Conservation (phyloP, 2,797 vertebrate species). For the Telmatherina bonti region DNA sequence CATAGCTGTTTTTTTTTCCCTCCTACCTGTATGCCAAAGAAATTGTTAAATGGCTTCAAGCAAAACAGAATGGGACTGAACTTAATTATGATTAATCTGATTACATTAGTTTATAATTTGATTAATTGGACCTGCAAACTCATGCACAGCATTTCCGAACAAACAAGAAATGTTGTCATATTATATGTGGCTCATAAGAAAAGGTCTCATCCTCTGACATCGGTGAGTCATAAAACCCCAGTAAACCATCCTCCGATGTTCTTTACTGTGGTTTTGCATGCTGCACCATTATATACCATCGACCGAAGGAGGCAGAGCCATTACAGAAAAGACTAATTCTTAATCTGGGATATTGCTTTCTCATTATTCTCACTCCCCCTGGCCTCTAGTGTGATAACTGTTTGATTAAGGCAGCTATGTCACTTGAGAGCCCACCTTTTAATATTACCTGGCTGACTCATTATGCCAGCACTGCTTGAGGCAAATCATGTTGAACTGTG, state of each 20-base stretch:
- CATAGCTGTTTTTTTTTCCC: too few species aligned
- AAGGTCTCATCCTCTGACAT: too few species aligned
- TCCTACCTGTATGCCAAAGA: too few species aligned
- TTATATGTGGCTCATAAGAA: too few species aligned
- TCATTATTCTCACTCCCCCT: conserved; percentile 73
- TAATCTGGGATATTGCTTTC: conserved; percentile 81
- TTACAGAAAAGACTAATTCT: conserved; percentile 76
- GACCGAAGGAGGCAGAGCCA: conserved; percentile 65
- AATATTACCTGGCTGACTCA: conserved; percentile 80
- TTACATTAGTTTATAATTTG: too few species aligned
- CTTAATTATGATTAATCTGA: too few species aligned
- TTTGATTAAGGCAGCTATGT: conserved; percentile 83
- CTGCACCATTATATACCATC: conserved; percentile 44
- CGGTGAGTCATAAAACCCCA: neutral
- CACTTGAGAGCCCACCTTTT: conserved; percentile 77
- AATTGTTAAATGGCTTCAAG: too few species aligned
- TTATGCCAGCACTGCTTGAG: conserved; percentile 64
- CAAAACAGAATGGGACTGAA: too few species aligned
- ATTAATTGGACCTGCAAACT: too few species aligned
- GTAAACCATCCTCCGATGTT: conserved; percentile 10
- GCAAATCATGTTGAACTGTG: conserved; percentile 74
- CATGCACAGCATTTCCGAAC: too few species aligned
- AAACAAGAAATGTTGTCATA: too few species aligned
- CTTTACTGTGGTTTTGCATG: conserved; percentile 42
- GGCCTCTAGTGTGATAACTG: conserved; percentile 74